Evolutionary conservation across 2,113 vertebrate genomes (phyloP), one percentile per base, ranked within the genome.

Genomic region (Nothoprocta pentlandii): DNA sequence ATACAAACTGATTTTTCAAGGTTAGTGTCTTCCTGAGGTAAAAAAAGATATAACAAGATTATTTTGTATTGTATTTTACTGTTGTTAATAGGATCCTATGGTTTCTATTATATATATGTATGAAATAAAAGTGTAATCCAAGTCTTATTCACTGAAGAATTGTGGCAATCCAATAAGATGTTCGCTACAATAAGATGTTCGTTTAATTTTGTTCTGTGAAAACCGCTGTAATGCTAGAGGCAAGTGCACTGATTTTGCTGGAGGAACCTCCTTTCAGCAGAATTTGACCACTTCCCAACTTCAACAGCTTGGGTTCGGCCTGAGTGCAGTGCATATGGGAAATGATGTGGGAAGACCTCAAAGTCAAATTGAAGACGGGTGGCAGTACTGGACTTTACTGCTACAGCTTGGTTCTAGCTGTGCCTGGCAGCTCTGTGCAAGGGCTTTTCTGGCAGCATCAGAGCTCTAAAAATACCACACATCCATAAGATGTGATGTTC

Each of bases 201-300:
- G 0, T 12, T 47, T 73, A 53, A 8, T 69, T 83, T 62, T 49
- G 8, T 22, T 74, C 64, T 80, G 19, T 58, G 32, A 93, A 79
- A 79, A 59, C 39, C 44, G 14, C 47, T 89, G 12, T 58, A 47
- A 16, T 5, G 16, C 69, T 58, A 62, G 8, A 9, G 16, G 69
- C 13, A 12, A n/a, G 39, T 71, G 21, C n/a, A 61, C 8, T 47
- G 39, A 61, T 85, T 79, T 69, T 21, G 25, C 3, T 20, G 30
- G 41, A 44, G n/a, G 69, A 95, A 54, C 2, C 0, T 0, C 10
- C 3, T 28, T 80, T 71, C 26, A 68, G 54, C 6, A 28, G 3
- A 32, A 32, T 9, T 32, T 63, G 54, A 49, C 21, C 7, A 49
- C 25, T 28, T 80, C n/a, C 26, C 5, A 28, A 2, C 23, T 63